Base-by-base conservation (phyloP, 2,113 vertebrate genomes). In the Leucopsar rothschildi region DNA sequence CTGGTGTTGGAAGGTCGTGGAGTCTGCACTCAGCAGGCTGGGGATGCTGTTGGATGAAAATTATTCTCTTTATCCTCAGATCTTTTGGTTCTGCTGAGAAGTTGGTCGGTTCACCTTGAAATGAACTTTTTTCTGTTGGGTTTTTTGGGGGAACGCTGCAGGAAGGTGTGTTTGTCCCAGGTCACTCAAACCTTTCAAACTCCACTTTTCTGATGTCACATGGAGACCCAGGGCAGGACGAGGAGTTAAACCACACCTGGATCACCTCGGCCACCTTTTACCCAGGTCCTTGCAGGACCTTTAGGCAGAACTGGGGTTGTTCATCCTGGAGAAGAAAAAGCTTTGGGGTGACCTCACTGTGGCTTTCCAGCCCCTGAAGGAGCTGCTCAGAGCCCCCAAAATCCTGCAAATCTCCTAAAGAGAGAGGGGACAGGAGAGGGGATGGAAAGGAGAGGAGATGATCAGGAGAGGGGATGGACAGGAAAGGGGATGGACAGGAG, bases 1-100 rank as follows among this genome's bases (percentile, higher is more conserved):
- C 87, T 56, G 84, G 61, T 33, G 75, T 18, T 24, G 68, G 88
- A 39, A 39, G 60, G 75, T 69, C 0, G 27, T 1, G 1, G 50
- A 23, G 52, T 1, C 64, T 5, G 21, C 10, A 0, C 6, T 2
- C 24, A 1, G 37, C 0, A 14, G 35, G 9, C 2, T 16, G 35
- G 5, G 5, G 80, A 25, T 42, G 90, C 52, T 28, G 0, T 18
- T 50, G 5, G 60, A 42, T 31, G 28, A 6, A 79, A 77, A 53
- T 5, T 18, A 49, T 28, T 78, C 56, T 1, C 0, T 29, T 77
- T 5, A 15, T 52, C 80, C 23, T 53, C 82, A 45, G 33, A 63
- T 29, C 55, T 50, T 9, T 17, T 2, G 8, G 35, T 24, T 49
- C 35, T 65, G 12, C 4, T 12, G 39, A 15, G 5, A 10, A 2